These are phyloP conservation scores for Eupithecia inturbata DNA, from an alignment of 2,888 invertebrate species.

Conservation along the genomic window DNA sequence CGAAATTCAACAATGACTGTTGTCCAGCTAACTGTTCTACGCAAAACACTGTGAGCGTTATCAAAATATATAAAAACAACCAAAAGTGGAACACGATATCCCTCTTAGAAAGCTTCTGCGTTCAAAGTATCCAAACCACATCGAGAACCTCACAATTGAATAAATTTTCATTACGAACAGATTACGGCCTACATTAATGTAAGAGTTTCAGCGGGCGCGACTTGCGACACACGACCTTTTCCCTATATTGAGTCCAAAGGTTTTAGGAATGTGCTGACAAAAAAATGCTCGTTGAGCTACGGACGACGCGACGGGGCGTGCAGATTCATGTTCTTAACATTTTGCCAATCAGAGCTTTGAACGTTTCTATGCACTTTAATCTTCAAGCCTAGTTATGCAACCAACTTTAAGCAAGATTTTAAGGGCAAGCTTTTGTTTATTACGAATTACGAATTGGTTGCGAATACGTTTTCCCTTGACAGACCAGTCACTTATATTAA, in stretches of 20 bases:
- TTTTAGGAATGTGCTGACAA: background rate
- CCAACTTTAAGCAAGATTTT: background rate
- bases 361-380: background rate
- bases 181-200: conserved; percentile 11
- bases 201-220: conserved; percentile 11
- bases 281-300: background rate
- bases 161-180: conserved; percentile 28
- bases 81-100: conserved; percentile 32
- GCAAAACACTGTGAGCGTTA: too few relatives aligned
- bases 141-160: conserved; percentile 25
- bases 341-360: background rate
- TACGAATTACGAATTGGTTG: too few relatives aligned
- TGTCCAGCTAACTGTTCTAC: too few relatives aligned
- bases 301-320: background rate
- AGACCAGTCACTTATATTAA: background rate
- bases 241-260: background rate
- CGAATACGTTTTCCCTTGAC: background rate
- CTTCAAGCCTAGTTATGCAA: background rate
- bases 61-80: conserved; percentile 27
- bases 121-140: conserved; percentile 29
- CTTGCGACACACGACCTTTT: background rate
- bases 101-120: conserved; percentile 31
- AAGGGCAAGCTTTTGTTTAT: background rate
- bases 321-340: background rate
- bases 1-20: too few relatives aligned